Base-by-base conservation (phyloP, 1,140 invertebrate genomes). In the Agrilus planipennis region DNA sequence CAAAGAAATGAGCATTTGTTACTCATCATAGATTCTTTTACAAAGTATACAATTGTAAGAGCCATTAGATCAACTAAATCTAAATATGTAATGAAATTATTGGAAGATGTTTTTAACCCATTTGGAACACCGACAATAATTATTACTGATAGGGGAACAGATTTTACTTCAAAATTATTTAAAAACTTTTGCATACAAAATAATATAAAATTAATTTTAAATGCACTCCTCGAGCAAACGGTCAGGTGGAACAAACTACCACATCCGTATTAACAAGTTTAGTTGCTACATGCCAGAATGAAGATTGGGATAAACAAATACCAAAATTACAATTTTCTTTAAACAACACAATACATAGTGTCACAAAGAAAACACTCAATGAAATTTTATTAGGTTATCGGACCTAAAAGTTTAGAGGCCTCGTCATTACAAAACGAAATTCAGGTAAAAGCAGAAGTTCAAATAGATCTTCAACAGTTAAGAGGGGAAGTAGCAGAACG, bases 191-290 rank as follows among this genome's bases (percentile, higher is more conserved):
- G 54, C 29, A 20, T 37, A 10, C 12, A 48, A 9, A 38, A 52
- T 7, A 42, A 41, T 4, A 54, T 63, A 9, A 42, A 42, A 22
- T 53, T 59, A 14, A 34, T 55, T 0, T 20, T 46, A 14, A 61
- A 54, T 41, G 57, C 55, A 51, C 48, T 14, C 53, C 58, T 0
- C 42, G 53, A 16, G 54, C 47, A 3, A 61, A 60, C 22, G 50
- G 50, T 0, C 39, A 45, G 34, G 46, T 49, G 2, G 47, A 54
- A 23, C 21, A n/a, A n/a, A n/a, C n/a, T n/a, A n/a, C n/a, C n/a
- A n/a, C n/a, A n/a, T n/a, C n/a, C n/a, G n/a, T n/a, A n/a, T n/a
- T n/a, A n/a, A n/a, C n/a, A n/a, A n/a, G n/a, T n/a, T n/a, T n/a
- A n/a, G n/a, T n/a, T n/a, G n/a, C n/a, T n/a, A n/a, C n/a, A n/a